Evolutionary conservation across 2,113 vertebrate species (phyloP).

Genomic region (Onychostoma macrolepis): DNA sequence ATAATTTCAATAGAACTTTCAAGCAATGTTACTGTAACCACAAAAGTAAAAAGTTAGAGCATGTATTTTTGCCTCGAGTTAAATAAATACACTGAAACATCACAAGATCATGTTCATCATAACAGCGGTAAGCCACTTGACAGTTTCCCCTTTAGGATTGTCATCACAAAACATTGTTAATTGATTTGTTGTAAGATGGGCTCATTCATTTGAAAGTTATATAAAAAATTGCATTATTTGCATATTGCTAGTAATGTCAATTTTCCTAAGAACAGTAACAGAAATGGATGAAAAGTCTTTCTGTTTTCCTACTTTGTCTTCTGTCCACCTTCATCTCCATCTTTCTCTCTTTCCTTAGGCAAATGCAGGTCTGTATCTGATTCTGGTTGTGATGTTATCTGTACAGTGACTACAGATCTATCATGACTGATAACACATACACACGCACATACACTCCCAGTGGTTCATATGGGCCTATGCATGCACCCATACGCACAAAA

Average conservation of each 20-base stretch:
- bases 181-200: no score
- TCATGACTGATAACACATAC: slow-evolving; percentile 12
- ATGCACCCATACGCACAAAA: background rate
- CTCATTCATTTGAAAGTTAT: no score
- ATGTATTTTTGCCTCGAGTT: no score
- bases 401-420: slow-evolving; percentile 9
- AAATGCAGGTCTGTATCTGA: slow-evolving; percentile 36
- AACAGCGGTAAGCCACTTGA: no score
- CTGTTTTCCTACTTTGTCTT: background rate
- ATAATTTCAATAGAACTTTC: no score
- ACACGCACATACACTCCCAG: background rate
- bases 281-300: background rate
- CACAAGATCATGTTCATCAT: no score
- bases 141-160: no score
- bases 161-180: no score
- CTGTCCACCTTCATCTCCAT: background rate
- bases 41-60: no score
- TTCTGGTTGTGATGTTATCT: background rate
- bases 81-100: no score
- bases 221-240: background rate
- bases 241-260: background rate
- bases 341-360: background rate
- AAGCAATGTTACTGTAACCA: no score
- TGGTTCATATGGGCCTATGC: background rate
- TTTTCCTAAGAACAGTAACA: background rate